A percentile compares a stretch with the other conserved stretches of the same genome.
Conservation (phyloP, 35 echinoderm and acorn worm genomes). For the Stichopus chloronotus region DNA sequence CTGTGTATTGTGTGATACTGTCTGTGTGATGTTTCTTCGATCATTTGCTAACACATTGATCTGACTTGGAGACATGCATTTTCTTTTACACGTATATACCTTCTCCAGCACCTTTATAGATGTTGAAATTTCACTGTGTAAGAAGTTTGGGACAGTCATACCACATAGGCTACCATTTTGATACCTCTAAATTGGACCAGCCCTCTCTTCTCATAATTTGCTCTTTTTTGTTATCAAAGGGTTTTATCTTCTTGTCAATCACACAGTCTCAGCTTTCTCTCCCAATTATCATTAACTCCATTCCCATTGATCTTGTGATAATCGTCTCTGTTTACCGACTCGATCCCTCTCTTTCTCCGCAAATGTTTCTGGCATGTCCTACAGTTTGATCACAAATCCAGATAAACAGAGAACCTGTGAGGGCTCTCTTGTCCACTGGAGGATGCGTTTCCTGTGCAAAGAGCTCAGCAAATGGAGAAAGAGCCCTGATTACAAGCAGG, state of each 20-base stretch:
- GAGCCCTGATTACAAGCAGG: not conserved
- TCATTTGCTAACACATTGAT: too few species aligned
- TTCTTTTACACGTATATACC: too few species aligned
- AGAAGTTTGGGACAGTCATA: too few species aligned
- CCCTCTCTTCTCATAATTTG: too few species aligned
- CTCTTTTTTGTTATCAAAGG: too few species aligned
- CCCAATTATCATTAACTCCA: constrained; percentile 39
- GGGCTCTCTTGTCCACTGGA: not conserved
- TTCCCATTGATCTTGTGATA: constrained; percentile 29
- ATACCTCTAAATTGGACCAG: too few species aligned
- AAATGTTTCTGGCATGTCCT: constrained; percentile 13
- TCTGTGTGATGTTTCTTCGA: too few species aligned
- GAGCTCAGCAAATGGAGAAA: constrained; percentile 8
- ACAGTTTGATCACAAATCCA: constrained; percentile 40
- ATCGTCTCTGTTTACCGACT: not conserved
- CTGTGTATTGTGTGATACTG: too few species aligned
- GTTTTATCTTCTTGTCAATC: not conserved
- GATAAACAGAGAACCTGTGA: not conserved
- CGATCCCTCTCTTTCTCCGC: constrained; percentile 8
- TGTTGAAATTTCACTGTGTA: too few species aligned
- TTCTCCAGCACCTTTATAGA: too few species aligned
- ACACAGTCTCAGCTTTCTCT: not conserved
- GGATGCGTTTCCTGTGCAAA: constrained; percentile 37
- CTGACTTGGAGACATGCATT: too few species aligned
- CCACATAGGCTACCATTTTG: too few species aligned